These are phyloP conservation scores for Tridacna crocea DNA, from an alignment of 2,888 invertebrate genomes.

Conservation along the genomic window DNA sequence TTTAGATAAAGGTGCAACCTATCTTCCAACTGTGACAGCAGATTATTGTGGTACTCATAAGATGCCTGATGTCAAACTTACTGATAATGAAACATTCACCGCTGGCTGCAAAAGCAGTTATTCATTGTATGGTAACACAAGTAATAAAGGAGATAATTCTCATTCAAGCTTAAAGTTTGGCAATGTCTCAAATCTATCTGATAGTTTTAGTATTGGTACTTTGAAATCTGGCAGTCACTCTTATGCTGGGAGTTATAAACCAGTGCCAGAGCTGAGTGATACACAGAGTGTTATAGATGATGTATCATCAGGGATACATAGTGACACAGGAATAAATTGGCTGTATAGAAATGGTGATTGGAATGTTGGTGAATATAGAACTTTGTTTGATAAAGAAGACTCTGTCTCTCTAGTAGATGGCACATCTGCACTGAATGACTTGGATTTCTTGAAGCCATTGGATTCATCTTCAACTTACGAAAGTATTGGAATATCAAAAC, in stretches of 20 bases:
- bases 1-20: constrained; percentile 12
- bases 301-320: constrained; percentile 10
- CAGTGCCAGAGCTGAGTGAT: background rate
- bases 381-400: background rate
- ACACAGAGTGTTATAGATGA: constrained; percentile 22
- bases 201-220: constrained; percentile 23
- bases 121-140: background rate
- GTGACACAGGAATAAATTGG: background rate
- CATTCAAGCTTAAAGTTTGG: background rate
- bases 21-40: constrained; percentile 18
- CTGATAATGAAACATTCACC: background rate
- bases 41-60: background rate
- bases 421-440: background rate
- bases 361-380: background rate
- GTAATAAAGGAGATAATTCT: background rate
- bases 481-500: background rate
- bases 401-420: background rate
- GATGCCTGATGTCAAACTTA: background rate
- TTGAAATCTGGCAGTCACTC: constrained; percentile 16
- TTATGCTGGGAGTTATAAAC: constrained; percentile 13
- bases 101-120: background rate
- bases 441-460: background rate
- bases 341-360: background rate
- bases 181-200: constrained; percentile 2
- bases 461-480: constrained; percentile 11